Conservation (phyloP, 2,888 invertebrate species). For the Holacanthella duospinosa region DNA sequence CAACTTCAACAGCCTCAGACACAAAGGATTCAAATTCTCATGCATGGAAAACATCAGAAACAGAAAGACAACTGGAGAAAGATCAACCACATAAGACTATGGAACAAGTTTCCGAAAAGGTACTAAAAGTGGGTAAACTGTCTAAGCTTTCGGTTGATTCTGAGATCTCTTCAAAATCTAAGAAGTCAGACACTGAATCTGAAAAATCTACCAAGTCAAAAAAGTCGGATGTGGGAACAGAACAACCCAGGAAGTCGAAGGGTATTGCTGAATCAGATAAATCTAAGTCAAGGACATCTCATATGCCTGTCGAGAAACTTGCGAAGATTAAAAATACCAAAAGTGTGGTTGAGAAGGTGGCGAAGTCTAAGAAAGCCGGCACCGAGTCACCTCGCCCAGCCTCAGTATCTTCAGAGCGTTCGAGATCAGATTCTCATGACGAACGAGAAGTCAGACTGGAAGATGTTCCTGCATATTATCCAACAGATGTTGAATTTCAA, state of each 20-base stretch:
- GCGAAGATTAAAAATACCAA: slow-evolving; percentile 20
- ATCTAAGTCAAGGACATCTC: slow-evolving; percentile 22
- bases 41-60: too few species aligned
- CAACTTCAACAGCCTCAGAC: background rate
- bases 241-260: slow-evolving; percentile 8
- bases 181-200: background rate
- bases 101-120: too few species aligned
- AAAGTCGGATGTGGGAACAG: background rate
- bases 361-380: slow-evolving; percentile 13
- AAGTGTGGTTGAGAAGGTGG: slow-evolving; percentile 6
- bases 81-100: too few species aligned
- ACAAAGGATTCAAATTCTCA: too few species aligned
- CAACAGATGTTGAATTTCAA: slow-evolving; percentile 69
- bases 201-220: background rate
- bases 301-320: slow-evolving; percentile 12
- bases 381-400: slow-evolving; percentile 13
- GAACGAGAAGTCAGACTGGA: slow-evolving; percentile 45
- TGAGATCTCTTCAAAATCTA: too few species aligned
- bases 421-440: slow-evolving; percentile 38
- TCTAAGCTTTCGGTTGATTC: too few species aligned
- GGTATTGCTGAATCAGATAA: too few species aligned
- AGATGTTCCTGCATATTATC: slow-evolving; percentile 68
- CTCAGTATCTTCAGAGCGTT: background rate
- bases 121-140: too few species aligned
- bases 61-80: too few species aligned